phyloP scores from a whole-genome alignment of 2,113 vertebrate genomes.

The Scatophagus argus region DNA sequence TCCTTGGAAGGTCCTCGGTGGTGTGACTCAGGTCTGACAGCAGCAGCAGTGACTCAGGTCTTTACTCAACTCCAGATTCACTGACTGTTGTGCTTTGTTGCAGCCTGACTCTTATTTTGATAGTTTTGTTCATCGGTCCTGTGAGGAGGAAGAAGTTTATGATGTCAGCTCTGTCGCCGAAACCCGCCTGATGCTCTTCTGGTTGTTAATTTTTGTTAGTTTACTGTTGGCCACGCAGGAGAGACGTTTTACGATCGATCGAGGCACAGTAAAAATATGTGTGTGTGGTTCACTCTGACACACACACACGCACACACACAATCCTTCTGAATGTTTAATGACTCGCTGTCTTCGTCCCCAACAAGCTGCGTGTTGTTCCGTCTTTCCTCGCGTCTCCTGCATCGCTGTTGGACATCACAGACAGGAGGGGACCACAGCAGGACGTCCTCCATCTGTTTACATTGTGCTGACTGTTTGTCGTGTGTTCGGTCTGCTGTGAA shows the following conservation, averaged over 20 bases:
- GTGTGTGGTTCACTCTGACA: neutral
- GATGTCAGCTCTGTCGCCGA: too few relatives aligned
- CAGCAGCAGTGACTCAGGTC: conserved; percentile 24
- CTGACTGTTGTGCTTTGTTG: too few relatives aligned
- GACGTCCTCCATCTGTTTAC: conserved; percentile 28
- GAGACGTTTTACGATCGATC: too few relatives aligned
- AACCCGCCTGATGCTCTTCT: too few relatives aligned
- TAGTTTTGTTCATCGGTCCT: neutral
- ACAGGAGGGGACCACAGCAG: conserved; percentile 8
- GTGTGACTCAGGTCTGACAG: conserved; percentile 13
- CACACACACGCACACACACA: conserved; percentile 5
- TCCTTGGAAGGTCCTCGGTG: conserved; percentile 15
- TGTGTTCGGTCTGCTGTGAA: neutral
- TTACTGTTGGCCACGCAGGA: too few relatives aligned
- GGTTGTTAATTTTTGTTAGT: too few relatives aligned
- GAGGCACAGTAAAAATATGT: conserved; percentile 13
- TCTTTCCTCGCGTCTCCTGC: too few relatives aligned
- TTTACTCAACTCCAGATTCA: neutral
- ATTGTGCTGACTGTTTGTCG: neutral
- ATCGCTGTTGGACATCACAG: neutral
- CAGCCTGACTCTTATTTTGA: neutral
- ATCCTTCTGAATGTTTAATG: conserved; percentile 21
- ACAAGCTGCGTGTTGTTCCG: too few relatives aligned
- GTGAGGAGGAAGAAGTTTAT: too few relatives aligned
- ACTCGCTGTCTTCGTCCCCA: too few relatives aligned